Conservation (phyloP, 2,797 vertebrate genomes). For the Gymnopithys bicolor region DNA sequence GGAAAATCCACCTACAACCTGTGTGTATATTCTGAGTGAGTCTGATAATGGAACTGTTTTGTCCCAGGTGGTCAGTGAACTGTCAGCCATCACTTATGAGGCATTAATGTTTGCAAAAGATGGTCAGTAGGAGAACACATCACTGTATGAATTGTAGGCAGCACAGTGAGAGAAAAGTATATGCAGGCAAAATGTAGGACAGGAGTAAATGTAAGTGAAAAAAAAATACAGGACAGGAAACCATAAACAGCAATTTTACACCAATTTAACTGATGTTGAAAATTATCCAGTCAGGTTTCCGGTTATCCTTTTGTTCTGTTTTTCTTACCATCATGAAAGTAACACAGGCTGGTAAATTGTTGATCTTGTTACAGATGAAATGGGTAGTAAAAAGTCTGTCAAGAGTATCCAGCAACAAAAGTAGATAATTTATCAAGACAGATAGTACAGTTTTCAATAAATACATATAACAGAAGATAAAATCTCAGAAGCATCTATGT, state of each 20-base stretch:
- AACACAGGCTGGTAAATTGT: neutral
- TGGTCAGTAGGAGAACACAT: neutral
- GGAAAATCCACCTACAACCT: neutral
- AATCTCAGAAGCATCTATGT: neutral
- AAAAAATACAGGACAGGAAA: neutral
- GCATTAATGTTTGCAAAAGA: neutral
- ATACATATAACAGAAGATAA: neutral
- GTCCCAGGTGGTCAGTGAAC: neutral
- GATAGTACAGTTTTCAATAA: conserved; percentile 12
- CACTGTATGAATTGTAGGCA: neutral
- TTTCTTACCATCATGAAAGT: neutral
- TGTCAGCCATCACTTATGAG: neutral
- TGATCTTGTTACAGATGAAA: neutral
- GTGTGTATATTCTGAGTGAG: neutral
- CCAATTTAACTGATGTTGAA: neutral
- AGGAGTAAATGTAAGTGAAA: neutral
- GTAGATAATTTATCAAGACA: neutral
- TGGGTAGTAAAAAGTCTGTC: neutral
- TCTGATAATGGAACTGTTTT: neutral
- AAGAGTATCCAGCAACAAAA: neutral
- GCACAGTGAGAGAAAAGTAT: neutral
- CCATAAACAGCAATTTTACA: neutral
- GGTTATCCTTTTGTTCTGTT: neutral
- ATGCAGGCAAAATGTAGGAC: neutral
- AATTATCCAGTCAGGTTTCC: neutral